A percentile compares a stretch with the other conserved stretches of the same genome.
Conservation (phyloP, 2,113 vertebrate genomes). For the Bolborhynchus lineola region DNA sequence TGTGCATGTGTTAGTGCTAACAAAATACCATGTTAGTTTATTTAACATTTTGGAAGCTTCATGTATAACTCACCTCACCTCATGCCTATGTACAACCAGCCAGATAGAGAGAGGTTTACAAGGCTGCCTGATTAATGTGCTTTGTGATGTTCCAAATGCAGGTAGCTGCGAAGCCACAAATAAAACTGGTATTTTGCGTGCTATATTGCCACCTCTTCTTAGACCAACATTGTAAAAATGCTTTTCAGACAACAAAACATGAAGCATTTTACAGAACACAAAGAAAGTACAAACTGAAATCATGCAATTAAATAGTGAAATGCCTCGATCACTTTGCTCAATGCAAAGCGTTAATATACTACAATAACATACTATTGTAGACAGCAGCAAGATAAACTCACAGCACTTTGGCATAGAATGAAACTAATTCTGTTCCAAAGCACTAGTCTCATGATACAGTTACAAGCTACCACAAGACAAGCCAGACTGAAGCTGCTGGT, state of each 20-base stretch:
- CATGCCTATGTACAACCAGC: neutral
- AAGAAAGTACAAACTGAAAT: neutral
- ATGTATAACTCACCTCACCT: neutral
- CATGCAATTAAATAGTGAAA: neutral
- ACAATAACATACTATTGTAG: neutral
- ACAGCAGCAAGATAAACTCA: neutral
- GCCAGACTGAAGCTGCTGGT: neutral
- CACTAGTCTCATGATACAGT: neutral
- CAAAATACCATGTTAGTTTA: neutral
- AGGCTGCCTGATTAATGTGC: neutral
- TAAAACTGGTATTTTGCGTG: neutral
- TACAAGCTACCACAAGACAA: neutral
- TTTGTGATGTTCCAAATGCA: neutral
- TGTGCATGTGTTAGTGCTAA: neutral
- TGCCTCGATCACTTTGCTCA: neutral
- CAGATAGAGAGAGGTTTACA: neutral
- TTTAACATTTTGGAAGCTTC: neutral
- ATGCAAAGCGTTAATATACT: neutral
- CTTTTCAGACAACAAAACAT: neutral
- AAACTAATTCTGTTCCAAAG: neutral
- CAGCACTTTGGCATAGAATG: neutral
- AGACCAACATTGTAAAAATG: neutral
- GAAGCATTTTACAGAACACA: neutral
- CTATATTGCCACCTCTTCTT: neutral
- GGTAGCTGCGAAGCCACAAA: neutral